phyloP scores from a whole-genome alignment of 2,888 invertebrate genomes.

The Plagiodera versicolora region DNA sequence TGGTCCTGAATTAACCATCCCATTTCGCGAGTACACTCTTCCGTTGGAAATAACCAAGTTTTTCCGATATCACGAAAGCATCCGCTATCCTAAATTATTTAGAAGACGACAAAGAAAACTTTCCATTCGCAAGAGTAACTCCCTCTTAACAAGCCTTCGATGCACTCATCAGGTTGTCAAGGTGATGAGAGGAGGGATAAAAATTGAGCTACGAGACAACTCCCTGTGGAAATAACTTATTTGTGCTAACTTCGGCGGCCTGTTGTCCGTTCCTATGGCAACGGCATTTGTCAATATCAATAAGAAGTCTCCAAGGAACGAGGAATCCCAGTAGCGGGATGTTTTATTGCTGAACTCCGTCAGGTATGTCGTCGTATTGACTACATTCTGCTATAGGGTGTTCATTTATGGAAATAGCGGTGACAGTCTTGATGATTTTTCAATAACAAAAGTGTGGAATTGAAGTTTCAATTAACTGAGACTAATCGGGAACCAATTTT shows the following conservation, averaged over 20 bases:
- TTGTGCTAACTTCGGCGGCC: slow-evolving; percentile 53
- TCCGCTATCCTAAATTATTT: not conserved
- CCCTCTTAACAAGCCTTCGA: not conserved
- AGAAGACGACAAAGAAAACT: slow-evolving; percentile 17
- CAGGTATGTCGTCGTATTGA: too few relatives aligned
- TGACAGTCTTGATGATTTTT: too few relatives aligned
- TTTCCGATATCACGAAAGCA: not conserved
- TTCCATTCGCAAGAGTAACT: slow-evolving; percentile 4
- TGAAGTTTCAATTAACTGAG: too few relatives aligned
- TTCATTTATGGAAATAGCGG: too few relatives aligned
- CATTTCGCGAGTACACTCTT: too few relatives aligned
- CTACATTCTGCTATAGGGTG: too few relatives aligned
- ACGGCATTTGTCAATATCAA: slow-evolving; percentile 52
- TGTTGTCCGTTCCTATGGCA: slow-evolving; percentile 47
- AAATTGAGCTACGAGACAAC: slow-evolving; percentile 57
- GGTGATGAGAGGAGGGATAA: slow-evolving; percentile 46
- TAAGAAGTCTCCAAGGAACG: slow-evolving; percentile 40
- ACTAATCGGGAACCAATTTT: too few relatives aligned
- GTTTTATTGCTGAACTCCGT: not conserved
- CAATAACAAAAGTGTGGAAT: too few relatives aligned
- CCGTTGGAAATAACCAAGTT: not conserved
- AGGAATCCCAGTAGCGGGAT: slow-evolving; percentile 16
- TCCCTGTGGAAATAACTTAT: slow-evolving; percentile 56
- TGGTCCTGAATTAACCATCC: too few relatives aligned
- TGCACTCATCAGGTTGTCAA: slow-evolving; percentile 47